These are phyloP conservation scores for Leuctra nigra DNA, from an alignment of 2,888 invertebrate genomes.

Conservation along the genomic window DNA sequence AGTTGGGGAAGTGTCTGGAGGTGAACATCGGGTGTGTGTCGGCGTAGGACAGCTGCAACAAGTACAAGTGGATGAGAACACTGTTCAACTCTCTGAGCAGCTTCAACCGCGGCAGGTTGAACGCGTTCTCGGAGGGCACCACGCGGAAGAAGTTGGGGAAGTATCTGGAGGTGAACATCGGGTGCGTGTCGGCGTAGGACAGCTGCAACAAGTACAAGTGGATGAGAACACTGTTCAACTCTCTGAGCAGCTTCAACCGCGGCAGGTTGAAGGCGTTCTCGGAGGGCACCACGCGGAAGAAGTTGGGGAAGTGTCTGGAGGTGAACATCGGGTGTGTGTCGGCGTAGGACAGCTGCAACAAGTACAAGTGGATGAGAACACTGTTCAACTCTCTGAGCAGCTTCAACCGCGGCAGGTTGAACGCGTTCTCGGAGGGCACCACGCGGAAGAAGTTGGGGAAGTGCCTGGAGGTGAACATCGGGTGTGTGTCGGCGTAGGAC, in stretches of 20 bases:
- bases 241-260: constrained; percentile 74
- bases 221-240: constrained; percentile 98
- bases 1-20: constrained; percentile 88
- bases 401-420: constrained; percentile 85
- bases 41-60: constrained; percentile 80
- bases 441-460: constrained; percentile 96
- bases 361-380: no score
- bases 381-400: constrained; percentile 90
- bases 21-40: constrained; percentile 98
- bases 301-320: constrained; percentile 88
- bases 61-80: no score
- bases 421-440: constrained; percentile 93
- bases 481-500: constrained; percentile 96
- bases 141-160: no score
- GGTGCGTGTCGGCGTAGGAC: no score
- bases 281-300: constrained; percentile 93
- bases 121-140: no score
- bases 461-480: constrained; percentile 88
- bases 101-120: no score
- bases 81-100: no score
- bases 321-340: constrained; percentile 98
- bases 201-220: no score
- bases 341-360: constrained; percentile 80
- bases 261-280: constrained; percentile 95
- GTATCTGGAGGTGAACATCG: no score